These are phyloP conservation scores for Drosophila eugracilis DNA, from an alignment of 1,140 invertebrate species.

Conservation along the genomic window DNA sequence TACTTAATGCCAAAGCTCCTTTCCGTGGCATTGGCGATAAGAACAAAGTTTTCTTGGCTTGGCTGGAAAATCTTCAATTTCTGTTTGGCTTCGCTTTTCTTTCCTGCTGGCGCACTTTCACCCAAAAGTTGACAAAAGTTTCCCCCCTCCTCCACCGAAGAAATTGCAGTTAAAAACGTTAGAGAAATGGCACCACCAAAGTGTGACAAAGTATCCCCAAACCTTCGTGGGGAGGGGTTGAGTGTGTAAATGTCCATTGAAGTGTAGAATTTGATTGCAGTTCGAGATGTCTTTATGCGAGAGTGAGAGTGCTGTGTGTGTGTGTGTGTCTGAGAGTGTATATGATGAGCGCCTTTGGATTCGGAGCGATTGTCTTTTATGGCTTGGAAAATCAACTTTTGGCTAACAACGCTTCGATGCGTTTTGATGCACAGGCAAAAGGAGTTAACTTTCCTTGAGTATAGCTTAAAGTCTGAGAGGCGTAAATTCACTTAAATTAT, in stretches of 20 bases:
- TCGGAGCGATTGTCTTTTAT: conserved; percentile 79
- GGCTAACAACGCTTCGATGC: conserved; percentile 65
- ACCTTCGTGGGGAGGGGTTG: not conserved
- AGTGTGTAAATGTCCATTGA: conserved; percentile 73
- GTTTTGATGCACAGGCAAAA: conserved; percentile 38
- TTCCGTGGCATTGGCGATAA: conserved; percentile 54
- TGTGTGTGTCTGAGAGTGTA: conserved; percentile 50
- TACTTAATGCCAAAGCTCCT: conserved; percentile 74
- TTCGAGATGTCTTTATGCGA: conserved; percentile 83
- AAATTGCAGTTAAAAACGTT: conserved; percentile 58
- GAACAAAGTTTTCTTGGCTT: conserved; percentile 55
- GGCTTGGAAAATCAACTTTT: conserved; percentile 83
- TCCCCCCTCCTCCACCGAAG: too few relatives aligned
- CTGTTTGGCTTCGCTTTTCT: conserved; percentile 35
- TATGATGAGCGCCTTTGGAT: conserved; percentile 61
- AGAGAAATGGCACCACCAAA: conserved; percentile 54
- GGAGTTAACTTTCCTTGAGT: conserved; percentile 10
- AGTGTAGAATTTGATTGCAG: conserved; percentile 83
- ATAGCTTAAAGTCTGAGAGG: conserved; percentile 62
- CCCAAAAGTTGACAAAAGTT: conserved; percentile 75
- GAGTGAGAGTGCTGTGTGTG: too few relatives aligned
- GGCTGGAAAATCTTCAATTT: conserved; percentile 64
- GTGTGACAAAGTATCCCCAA: conserved; percentile 69
- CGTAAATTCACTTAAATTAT: conserved; percentile 83
- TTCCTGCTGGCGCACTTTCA: conserved; percentile 61